Evolutionary conservation across 2,113 vertebrate species (phyloP).

Genomic region (Atrichornis clamosus): DNA sequence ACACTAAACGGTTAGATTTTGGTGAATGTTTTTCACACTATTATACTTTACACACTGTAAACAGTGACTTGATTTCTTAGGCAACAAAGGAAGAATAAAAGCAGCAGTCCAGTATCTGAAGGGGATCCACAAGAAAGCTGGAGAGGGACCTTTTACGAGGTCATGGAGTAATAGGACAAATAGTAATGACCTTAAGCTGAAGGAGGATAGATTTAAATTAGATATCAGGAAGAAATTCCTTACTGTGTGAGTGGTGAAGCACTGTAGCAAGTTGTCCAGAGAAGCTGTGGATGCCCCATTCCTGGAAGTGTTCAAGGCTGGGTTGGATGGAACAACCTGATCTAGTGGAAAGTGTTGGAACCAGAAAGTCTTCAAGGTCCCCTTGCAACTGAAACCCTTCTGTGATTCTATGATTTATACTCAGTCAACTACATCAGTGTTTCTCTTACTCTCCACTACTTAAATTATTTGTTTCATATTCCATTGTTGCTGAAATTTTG

Average conservation of each 20-base stretch:
- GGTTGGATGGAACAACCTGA: neutral
- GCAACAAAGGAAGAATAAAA: neutral
- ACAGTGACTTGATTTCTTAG: neutral
- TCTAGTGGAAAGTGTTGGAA: neutral
- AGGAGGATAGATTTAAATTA: neutral
- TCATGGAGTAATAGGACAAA: neutral
- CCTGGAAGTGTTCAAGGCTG: neutral
- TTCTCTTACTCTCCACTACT: neutral
- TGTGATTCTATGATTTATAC: neutral
- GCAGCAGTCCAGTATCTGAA: neutral
- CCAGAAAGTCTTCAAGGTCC: neutral
- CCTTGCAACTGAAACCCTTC: neutral
- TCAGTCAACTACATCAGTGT: neutral
- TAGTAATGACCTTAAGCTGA: neutral
- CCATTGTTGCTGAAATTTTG: neutral
- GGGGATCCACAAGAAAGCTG: neutral
- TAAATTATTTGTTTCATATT: neutral
- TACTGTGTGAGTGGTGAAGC: neutral
- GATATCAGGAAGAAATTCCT: neutral
- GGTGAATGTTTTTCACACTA: neutral
- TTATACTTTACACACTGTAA: fast-evolving
- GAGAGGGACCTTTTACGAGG: neutral
- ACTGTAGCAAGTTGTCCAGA: neutral
- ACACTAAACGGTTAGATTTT: neutral
- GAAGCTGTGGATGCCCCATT: neutral